A percentile compares a stretch with the other conserved stretches of the same genome.
Conservation (phyloP, 2,888 invertebrate species). For the Erynnis tages region DNA sequence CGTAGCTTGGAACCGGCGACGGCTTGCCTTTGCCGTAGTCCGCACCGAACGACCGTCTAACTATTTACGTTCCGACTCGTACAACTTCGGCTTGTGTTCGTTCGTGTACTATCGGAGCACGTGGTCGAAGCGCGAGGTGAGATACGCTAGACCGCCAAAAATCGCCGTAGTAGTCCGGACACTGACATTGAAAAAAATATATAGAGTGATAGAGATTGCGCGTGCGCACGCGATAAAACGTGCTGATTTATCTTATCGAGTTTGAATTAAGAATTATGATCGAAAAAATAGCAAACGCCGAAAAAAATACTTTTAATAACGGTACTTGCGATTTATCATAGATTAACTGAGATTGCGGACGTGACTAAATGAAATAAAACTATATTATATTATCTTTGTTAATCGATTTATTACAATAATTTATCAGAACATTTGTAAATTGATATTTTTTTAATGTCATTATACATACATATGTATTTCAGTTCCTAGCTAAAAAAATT, state of each 20-base stretch:
- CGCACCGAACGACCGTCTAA: constrained; percentile 51
- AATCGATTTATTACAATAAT: no score
- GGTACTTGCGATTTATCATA: no score
- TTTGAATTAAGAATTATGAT: neutral
- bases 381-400: no score
- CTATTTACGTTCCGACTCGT: constrained; percentile 69
- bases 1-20: constrained; percentile 6
- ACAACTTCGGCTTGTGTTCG: constrained; percentile 49
- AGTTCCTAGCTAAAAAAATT: no score
- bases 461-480: no score
- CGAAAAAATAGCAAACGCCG: neutral
- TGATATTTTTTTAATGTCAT: no score
- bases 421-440: no score
- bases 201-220: neutral
- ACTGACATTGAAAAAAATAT: constrained; percentile 24
- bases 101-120: constrained; percentile 65
- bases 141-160: constrained; percentile 23
- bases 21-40: constrained; percentile 26
- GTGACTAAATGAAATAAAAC: no score
- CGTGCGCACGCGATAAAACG: constrained; percentile 10
- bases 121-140: constrained; percentile 58
- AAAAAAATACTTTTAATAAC: no score
- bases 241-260: constrained; percentile 4
- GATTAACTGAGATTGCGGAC: no score
- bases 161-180: neutral